Base-by-base conservation (phyloP, 2,888 invertebrate species). In the Rhaphigaster nebulosa region DNA sequence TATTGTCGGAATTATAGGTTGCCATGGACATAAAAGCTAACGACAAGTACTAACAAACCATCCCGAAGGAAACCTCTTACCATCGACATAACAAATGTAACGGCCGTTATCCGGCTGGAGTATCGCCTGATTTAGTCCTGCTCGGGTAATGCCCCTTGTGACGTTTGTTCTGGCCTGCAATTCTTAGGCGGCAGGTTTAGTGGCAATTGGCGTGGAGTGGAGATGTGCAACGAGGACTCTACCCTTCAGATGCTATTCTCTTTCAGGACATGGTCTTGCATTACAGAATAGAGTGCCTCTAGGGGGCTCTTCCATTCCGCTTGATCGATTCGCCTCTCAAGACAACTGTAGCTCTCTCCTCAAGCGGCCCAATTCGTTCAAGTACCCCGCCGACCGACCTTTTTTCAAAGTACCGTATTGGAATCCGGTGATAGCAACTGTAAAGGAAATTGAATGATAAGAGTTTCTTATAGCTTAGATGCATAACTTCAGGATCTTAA, bases 61-160 rank as follows among this genome's bases (percentile, higher is more conserved):
- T 26, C 18, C 26, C 15, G 15, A 15, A 80, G 84, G 84, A n/a
- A 84, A 50, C 41, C 84, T 45, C 84, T 84, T 45, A 45, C 84
- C 45, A 84, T 84, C 84, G 50, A 84, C 84, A 84, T 84, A 84
- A 50, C 70, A n/a, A 50, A 84, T 84, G 84, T 50, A 84, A 84
- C 45, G 84, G n/a, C n/a, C 41, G 45, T n/a, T 50, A 45, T 84
- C 45, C 84, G n/a, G n/a, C 38, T 38, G 0, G 70, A 76, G 70
- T 76, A 76, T 76, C 70, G 34, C 38, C 70, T 76, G 70, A 76
- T 76, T 76, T 76, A 76, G 70, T 76, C 70, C 20, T 76, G 23
- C 70, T 18, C 6, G 70, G 70, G 70, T 76, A 76, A 76, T 76
- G 34, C 38, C 38, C 65, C 70, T 38, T 34, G 34, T 76, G 70